Evolutionary conservation across 2,888 invertebrate species (phyloP).

Genomic region (Phorcus lineatus): DNA sequence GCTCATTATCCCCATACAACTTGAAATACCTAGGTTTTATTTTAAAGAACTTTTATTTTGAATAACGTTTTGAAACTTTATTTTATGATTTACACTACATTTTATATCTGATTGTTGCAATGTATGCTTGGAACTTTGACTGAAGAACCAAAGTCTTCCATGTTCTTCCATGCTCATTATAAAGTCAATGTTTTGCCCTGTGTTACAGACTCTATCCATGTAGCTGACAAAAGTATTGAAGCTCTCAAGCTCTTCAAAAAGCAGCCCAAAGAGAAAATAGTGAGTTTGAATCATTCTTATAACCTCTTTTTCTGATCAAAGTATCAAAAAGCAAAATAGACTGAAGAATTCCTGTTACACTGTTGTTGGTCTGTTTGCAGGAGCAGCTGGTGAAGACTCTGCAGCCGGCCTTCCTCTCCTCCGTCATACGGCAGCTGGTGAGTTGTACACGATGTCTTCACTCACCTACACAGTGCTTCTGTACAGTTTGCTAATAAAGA

Average conservation of each 20-base stretch:
- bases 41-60: too few species aligned
- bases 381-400: conserved; percentile 49
- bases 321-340: neutral
- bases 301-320: too few species aligned
- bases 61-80: too few species aligned
- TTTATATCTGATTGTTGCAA: too few species aligned
- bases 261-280: conserved; percentile 51
- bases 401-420: conserved; percentile 63
- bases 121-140: too few species aligned
- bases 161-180: neutral
- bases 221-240: conserved; percentile 57
- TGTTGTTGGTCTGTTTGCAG: conserved; percentile 36
- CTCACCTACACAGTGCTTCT: neutral
- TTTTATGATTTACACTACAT: too few species aligned
- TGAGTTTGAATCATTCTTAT: conserved; percentile 32
- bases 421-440: conserved; percentile 68
- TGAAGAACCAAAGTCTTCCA: too few species aligned
- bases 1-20: too few species aligned
- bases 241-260: conserved; percentile 55
- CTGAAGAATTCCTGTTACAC: neutral
- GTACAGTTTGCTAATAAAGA: too few species aligned
- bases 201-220: conserved; percentile 56
- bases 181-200: neutral
- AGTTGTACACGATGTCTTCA: conserved; percentile 32
- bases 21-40: too few species aligned